Evolutionary conservation across 2,888 invertebrate genomes (phyloP).

Genomic region (Dicyrtomina minuta): DNA sequence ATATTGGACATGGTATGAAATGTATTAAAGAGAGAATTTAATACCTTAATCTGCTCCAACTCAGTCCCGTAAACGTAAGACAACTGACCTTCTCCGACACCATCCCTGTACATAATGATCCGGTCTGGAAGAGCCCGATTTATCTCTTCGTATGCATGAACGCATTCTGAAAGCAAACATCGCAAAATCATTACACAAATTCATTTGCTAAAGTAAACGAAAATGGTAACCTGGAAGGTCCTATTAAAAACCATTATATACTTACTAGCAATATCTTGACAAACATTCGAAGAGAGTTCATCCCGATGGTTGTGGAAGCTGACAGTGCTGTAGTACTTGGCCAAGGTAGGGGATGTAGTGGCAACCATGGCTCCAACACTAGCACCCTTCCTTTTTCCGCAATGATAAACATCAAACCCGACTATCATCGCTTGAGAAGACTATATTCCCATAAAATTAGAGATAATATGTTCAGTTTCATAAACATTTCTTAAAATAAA

Average conservation of each 20-base stretch:
- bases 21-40: neutral
- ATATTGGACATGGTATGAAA: neutral
- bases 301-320: conserved; percentile 31
- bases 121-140: conserved; percentile 64
- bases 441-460: too few species aligned
- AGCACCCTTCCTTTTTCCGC: conserved; percentile 64
- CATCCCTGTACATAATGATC: conserved; percentile 45
- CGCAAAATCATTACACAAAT: neutral
- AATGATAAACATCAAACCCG: conserved; percentile 79
- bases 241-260: neutral
- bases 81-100: conserved; percentile 46
- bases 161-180: conserved; percentile 56
- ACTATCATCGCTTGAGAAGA: conserved; percentile 56
- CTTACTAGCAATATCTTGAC: conserved; percentile 56
- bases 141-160: conserved; percentile 61
- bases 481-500: too few species aligned
- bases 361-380: conserved; percentile 54
- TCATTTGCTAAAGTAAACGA: too few species aligned
- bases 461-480: too few species aligned
- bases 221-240: too few species aligned
- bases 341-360: conserved; percentile 28
- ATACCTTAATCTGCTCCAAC: conserved; percentile 48
- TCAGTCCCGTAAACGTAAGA: conserved; percentile 39
- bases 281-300: conserved; percentile 49
- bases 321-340: conserved; percentile 62